Conservation (phyloP, 2,888 invertebrate genomes). For the Deilephila porcellus region DNA sequence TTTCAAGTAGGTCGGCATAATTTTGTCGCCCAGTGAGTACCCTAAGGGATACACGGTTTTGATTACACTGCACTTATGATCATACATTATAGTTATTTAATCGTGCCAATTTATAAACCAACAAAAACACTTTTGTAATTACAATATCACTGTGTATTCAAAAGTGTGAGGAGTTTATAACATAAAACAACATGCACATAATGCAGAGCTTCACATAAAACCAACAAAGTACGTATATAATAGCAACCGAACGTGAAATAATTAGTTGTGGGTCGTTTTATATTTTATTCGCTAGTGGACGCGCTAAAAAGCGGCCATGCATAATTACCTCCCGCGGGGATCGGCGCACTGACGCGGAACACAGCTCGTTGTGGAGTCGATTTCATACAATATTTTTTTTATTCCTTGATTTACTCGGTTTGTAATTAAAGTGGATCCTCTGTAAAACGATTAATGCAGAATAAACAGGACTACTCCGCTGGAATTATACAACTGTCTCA, state of each 20-base stretch:
- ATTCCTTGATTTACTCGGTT: not conserved
- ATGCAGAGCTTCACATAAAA: not conserved
- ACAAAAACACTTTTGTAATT: too few species aligned
- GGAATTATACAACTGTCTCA: too few species aligned
- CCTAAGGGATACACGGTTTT: too few species aligned
- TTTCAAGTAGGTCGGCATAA: too few species aligned
- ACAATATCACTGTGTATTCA: too few species aligned
- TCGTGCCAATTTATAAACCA: too few species aligned
- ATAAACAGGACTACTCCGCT: too few species aligned
- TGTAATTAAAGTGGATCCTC: not conserved
- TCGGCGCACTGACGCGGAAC: constrained; percentile 60
- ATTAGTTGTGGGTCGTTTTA: constrained; percentile 78
- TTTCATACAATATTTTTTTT: constrained; percentile 28
- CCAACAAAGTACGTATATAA: constrained; percentile 38
- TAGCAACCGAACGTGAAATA: constrained; percentile 62
- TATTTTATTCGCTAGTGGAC: constrained; percentile 78
- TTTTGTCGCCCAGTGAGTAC: too few species aligned
- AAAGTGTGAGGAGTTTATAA: not conserved
- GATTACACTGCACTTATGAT: too few species aligned
- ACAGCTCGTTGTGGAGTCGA: constrained; percentile 51
- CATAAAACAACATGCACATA: not conserved
- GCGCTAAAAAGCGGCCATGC: constrained; percentile 83
- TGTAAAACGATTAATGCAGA: too few species aligned
- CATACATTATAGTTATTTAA: too few species aligned
- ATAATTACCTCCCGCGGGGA: constrained; percentile 82